Conservation (phyloP, 2,113 vertebrate genomes). For the Litocranius walleri region DNA sequence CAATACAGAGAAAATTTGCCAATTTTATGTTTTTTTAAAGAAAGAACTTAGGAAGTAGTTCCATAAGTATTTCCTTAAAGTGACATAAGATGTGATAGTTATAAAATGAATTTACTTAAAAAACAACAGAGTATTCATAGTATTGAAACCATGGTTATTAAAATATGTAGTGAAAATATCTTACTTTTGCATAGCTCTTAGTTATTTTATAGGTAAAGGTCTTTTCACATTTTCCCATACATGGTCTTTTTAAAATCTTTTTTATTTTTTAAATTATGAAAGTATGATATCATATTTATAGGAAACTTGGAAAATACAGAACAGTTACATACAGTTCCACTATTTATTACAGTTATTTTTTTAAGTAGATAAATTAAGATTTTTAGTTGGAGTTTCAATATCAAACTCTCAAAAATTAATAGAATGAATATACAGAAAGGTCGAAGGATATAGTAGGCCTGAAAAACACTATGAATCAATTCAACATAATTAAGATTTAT, state of each 20-base stretch:
- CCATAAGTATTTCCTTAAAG: slow-evolving; percentile 24
- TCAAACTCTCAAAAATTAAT: background rate
- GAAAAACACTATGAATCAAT: background rate
- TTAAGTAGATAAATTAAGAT: background rate
- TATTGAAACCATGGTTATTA: background rate
- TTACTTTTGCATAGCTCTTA: background rate
- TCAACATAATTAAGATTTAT: background rate
- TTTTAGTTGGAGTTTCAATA: background rate
- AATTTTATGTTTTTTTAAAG: background rate
- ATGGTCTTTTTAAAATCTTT: background rate
- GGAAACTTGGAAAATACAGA: background rate
- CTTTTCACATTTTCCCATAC: background rate
- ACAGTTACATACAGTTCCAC: background rate
- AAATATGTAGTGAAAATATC: background rate
- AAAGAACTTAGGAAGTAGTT: slow-evolving; percentile 25
- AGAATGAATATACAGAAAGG: background rate
- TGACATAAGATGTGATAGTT: background rate
- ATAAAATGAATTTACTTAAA: slow-evolving; percentile 9
- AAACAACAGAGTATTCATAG: background rate
- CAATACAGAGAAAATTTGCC: background rate
- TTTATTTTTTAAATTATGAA: background rate
- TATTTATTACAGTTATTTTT: background rate
- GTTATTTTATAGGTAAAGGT: background rate
- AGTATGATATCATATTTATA: background rate
- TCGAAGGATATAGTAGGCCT: background rate